Evolutionary conservation across 2,888 invertebrate genomes (phyloP).

Genomic region (Pseudococcus jackbeardsleyi): DNA sequence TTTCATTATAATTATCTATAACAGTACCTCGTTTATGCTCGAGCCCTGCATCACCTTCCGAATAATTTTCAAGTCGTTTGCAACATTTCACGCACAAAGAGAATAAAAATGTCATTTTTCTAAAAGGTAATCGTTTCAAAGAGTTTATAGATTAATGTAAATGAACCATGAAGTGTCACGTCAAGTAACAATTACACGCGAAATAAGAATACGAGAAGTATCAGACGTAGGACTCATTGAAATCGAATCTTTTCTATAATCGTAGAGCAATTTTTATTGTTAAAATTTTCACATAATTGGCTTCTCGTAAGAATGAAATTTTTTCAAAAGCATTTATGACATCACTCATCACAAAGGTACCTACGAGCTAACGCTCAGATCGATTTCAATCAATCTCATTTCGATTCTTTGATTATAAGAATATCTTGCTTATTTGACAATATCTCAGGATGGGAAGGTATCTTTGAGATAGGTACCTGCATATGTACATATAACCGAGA

Average conservation of each 20-base stretch:
- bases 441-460: background rate
- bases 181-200: constrained; percentile 60
- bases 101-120: constrained; percentile 41
- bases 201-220: constrained; percentile 4
- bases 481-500: background rate
- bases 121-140: constrained; percentile 44
- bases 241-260: constrained; percentile 21
- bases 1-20: background rate
- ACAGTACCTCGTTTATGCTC: background rate
- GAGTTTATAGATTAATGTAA: constrained; percentile 38
- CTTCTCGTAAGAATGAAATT: background rate
- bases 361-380: too few relatives aligned
- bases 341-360: background rate
- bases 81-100: constrained; percentile 40
- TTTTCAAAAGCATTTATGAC: background rate
- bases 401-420: background rate
- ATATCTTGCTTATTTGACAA: background rate
- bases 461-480: background rate
- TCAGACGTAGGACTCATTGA: background rate
- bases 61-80: background rate
- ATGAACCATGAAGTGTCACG: constrained; percentile 62
- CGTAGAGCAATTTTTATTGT: constrained; percentile 7
- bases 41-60: background rate
- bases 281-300: background rate
- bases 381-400: background rate